Conservation (phyloP, 2,888 invertebrate genomes). For the Catonia carolina region DNA sequence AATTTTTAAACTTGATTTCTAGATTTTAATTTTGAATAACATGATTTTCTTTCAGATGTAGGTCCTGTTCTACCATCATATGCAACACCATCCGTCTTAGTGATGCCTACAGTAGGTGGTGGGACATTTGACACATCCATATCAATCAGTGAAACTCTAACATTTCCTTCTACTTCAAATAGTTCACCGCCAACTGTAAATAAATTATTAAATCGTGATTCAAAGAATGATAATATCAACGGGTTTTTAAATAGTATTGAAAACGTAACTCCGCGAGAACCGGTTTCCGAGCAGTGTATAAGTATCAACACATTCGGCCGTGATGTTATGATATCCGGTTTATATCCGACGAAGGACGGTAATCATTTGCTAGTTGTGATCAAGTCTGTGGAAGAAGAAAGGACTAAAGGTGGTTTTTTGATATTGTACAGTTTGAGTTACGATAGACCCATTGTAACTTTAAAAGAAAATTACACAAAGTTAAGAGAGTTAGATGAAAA, state of each 20-base stretch:
- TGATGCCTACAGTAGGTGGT: slow-evolving; percentile 26
- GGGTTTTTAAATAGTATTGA: slow-evolving; percentile 12
- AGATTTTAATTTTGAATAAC: too few species aligned
- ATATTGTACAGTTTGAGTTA: slow-evolving; percentile 52
- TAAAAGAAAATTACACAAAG: slow-evolving; percentile 25
- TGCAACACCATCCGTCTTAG: slow-evolving; percentile 17
- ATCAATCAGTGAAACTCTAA: slow-evolving; percentile 19
- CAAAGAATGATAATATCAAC: slow-evolving; percentile 13
- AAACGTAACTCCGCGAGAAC: slow-evolving; percentile 11
- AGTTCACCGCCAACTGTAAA: slow-evolving; percentile 18
- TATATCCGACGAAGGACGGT: slow-evolving; percentile 59
- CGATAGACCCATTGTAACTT: slow-evolving; percentile 28
- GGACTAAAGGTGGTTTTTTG: slow-evolving; percentile 44
- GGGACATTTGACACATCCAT: slow-evolving; percentile 28
- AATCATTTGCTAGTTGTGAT: slow-evolving; percentile 58
- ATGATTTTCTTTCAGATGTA: not conserved
- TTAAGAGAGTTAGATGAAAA: slow-evolving; percentile 18
- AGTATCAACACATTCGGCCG: slow-evolving; percentile 14
- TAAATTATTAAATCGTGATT: slow-evolving; percentile 19
- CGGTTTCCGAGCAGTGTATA: slow-evolving; percentile 20
- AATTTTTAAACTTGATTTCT: too few species aligned
- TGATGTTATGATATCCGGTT: slow-evolving; percentile 16
- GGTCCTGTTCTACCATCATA: not conserved
- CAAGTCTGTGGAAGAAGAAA: slow-evolving; percentile 40
- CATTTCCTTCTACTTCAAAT: slow-evolving; percentile 23